Evolutionary conservation across 2,113 vertebrate species (phyloP).

Genomic region (Eclectus roratus): DNA sequence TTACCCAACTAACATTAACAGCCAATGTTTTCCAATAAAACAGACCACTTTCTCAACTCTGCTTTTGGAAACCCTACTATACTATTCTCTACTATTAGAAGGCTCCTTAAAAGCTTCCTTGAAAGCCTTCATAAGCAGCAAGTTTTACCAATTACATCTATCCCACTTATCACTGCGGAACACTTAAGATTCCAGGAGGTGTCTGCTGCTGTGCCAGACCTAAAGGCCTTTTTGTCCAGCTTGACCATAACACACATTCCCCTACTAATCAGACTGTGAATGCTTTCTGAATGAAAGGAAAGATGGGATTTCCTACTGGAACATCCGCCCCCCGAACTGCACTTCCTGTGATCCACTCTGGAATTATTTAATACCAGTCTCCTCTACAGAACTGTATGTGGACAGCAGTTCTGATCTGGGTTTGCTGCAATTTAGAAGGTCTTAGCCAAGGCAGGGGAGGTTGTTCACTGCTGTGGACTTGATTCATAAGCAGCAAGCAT

Average conservation of each 20-base stretch:
- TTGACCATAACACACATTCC: background rate
- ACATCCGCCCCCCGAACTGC: background rate
- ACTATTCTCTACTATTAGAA: background rate
- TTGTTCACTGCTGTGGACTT: background rate
- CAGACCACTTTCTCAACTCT: background rate
- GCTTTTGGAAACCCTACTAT: background rate
- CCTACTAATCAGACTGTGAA: background rate
- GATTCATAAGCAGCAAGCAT: background rate
- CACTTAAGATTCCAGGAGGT: background rate
- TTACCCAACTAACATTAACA: background rate
- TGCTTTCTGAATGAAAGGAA: background rate
- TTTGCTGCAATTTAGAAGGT: background rate
- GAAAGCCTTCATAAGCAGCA: background rate
- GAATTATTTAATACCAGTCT: background rate
- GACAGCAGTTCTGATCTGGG: background rate
- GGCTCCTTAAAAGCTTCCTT: background rate
- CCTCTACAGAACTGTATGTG: background rate
- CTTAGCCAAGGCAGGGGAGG: background rate
- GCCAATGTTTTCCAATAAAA: background rate
- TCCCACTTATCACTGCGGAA: background rate
- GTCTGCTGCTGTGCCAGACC: background rate
- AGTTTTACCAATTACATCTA: background rate
- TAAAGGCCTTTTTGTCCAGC: background rate
- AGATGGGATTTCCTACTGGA: background rate
- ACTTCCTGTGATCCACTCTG: background rate